Conservation (phyloP, 2,888 invertebrate species). For the Eupithecia insigniata region DNA sequence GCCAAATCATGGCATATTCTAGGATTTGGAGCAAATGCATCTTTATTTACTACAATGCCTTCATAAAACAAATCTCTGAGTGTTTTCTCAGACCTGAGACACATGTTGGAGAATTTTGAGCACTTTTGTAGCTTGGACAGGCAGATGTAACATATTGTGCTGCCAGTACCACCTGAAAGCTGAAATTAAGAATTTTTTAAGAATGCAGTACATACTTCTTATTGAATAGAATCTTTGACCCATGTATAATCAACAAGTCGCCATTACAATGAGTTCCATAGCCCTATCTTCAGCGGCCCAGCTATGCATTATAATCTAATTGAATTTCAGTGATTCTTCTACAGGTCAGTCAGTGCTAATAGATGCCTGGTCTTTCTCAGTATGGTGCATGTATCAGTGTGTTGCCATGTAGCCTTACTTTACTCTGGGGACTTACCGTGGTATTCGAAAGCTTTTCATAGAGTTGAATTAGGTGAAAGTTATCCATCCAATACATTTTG, state of each 20-base stretch:
- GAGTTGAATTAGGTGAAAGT: neutral
- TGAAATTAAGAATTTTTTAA: neutral
- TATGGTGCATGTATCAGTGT: neutral
- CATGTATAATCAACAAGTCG: neutral
- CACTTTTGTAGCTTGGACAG: neutral
- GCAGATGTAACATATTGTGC: constrained; percentile 9
- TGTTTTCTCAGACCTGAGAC: constrained; percentile 2
- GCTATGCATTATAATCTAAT: too few species aligned
- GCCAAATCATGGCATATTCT: neutral
- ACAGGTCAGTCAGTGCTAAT: too few species aligned
- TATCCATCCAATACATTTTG: constrained; percentile 7
- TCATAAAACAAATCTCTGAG: neutral
- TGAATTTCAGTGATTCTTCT: too few species aligned
- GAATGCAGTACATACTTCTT: neutral
- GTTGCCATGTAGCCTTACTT: neutral
- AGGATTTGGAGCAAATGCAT: neutral
- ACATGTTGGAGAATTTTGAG: neutral
- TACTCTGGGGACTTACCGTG: neutral
- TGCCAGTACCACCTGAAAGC: neutral
- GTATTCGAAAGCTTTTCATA: constrained; percentile 8
- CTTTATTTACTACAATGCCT: neutral
- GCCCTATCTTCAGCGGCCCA: too few species aligned
- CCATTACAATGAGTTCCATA: too few species aligned
- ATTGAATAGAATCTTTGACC: neutral
- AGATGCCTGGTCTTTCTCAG: neutral